Base-by-base conservation (phyloP, 2,797 vertebrate genomes). In the Cuniculus paca region DNA sequence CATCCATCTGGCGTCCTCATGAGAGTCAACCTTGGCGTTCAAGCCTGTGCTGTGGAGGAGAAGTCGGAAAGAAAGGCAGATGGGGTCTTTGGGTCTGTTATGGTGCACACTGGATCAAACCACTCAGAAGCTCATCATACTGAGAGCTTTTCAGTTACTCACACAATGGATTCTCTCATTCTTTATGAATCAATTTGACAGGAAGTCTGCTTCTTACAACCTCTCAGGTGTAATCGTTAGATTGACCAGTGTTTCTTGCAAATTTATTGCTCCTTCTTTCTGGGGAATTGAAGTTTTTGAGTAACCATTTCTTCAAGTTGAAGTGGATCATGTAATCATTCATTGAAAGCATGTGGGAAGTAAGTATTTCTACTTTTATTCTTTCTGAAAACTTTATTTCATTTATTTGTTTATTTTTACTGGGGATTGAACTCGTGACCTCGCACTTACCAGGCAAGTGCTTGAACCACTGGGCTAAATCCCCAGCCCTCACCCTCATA, bases 321-420 rank as follows among this genome's bases (percentile, higher is more conserved):
- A 85, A 81, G 39, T 81, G n/a, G 9, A 88, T 79, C 20, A 4
- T 77, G 31, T 61, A 86, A 75, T 54, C 13, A 36, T 92, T 65
- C 31, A 74, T 36, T 24, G 72, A 60, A n/a, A 2, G 28, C 26
- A 36, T 88, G 83, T 16, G 16, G 61, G 78, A 77, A 31, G 6
- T 50, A 94, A 83, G 56, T 50, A 79, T 2, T 42, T 31, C 34
- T 34, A 60, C 77, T 72, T 74, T 52, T 79, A 52, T 83, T 79
- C 39, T 52, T 91, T 60, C 39, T 91, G 31, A 31, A 88, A 87
- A n/a, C n/a, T n/a, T n/a, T n/a, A n/a, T n/a, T n/a, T n/a, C n/a
- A n/a, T n/a, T n/a, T n/a, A n/a, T n/a, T n/a, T n/a, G n/a, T n/a
- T n/a, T n/a, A n/a, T n/a, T n/a, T n/a, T n/a, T n/a, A n/a, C n/a